Conservation (phyloP, 2,888 invertebrate genomes). For the Hypomecis punctinalis region DNA sequence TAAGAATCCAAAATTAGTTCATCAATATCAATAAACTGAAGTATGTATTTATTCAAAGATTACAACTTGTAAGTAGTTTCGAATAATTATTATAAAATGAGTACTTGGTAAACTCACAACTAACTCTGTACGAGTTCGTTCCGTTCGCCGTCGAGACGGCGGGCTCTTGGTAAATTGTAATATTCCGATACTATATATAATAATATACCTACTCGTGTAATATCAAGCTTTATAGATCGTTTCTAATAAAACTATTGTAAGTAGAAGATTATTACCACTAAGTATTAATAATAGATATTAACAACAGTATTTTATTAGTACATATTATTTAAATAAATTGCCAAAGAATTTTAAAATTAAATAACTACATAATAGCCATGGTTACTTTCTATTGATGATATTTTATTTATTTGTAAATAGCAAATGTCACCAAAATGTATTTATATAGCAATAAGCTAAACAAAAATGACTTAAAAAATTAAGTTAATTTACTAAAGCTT, state of each 20-base stretch:
- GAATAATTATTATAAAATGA: slow-evolving; percentile 1
- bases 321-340: too few relatives aligned
- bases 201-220: background rate
- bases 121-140: slow-evolving; percentile 7
- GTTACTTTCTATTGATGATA: too few relatives aligned
- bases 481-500: slow-evolving; percentile 8
- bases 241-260: background rate
- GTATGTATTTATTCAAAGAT: slow-evolving; percentile 5
- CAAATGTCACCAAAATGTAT: too few relatives aligned
- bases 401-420: too few relatives aligned
- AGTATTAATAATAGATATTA: background rate
- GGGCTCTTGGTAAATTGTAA: background rate
- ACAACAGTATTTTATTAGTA: background rate
- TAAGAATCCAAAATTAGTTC: slow-evolving; percentile 50
- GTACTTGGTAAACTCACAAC: slow-evolving; percentile 9
- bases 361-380: too few relatives aligned
- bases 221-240: slow-evolving; percentile 21
- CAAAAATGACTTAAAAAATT: background rate
- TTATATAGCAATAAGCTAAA: too few relatives aligned
- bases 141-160: too few relatives aligned
- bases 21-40: background rate
- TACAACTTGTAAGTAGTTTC: background rate
- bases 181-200: background rate
- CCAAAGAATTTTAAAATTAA: too few relatives aligned
- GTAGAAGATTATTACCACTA: background rate